A percentile compares a stretch with the other conserved stretches of the same genome.
phyloP scores from a whole-genome alignment of 2,797 vertebrate genomes.

The Otolemur crassicaudatus region DNA sequence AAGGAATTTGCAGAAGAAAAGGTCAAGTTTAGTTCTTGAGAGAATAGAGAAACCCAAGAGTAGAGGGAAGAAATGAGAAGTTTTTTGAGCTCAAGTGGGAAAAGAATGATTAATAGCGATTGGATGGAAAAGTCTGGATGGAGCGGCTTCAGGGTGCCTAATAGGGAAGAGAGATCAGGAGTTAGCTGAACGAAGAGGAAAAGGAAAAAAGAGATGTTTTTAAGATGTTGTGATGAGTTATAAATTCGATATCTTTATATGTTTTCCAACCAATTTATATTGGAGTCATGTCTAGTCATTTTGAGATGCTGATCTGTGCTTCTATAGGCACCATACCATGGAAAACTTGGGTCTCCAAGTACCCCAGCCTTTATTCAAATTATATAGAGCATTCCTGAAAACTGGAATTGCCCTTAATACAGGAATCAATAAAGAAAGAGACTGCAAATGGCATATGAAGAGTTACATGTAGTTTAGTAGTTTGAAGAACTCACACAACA shows the following conservation, averaged over 20 bases:
- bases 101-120: neutral
- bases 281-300: neutral
- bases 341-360: constrained; percentile 1
- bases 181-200: neutral
- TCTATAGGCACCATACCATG: neutral
- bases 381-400: neutral
- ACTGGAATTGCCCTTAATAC: neutral
- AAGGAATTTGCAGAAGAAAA: neutral
- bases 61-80: neutral
- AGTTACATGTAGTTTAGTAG: neutral
- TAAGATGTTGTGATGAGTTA: neutral
- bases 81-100: neutral
- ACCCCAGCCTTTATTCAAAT: neutral
- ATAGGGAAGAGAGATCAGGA: neutral
- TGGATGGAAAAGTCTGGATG: neutral
- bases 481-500: neutral
- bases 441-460: neutral
- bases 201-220: neutral
- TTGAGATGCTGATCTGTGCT: neutral
- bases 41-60: neutral
- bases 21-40: neutral
- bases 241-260: neutral
- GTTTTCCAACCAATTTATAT: neutral
- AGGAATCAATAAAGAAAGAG: constrained; percentile 7
- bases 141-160: neutral